Percentiles rank a stretch among this genome's conserved stretches.
phyloP scores from a whole-genome alignment of 2,113 vertebrate species.

The Chiloscyllium plagiosum region DNA sequence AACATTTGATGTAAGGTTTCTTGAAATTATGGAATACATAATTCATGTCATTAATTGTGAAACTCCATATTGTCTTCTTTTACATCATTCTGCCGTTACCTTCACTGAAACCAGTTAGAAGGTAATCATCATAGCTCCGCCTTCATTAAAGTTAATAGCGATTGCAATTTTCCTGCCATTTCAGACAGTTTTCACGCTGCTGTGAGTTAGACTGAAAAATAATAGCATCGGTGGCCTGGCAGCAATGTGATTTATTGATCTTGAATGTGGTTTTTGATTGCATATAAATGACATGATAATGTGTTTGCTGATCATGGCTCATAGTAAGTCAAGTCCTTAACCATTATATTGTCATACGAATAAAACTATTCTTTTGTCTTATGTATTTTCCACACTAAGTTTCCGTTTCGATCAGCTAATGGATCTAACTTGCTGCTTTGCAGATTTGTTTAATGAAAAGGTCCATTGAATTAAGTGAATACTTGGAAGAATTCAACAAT shows the following conservation, averaged over 20 bases:
- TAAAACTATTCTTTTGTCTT: background rate
- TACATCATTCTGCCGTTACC: background rate
- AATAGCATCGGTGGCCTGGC: constrained; percentile 14
- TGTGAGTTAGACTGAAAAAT: constrained; percentile 29
- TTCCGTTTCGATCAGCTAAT: constrained; percentile 2
- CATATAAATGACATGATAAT: constrained; percentile 28
- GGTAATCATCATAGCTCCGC: background rate
- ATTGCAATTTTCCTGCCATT: constrained; percentile 5
- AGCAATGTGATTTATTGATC: constrained; percentile 18
- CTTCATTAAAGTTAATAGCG: background rate
- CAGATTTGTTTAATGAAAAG: constrained; percentile 8
- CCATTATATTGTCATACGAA: background rate
- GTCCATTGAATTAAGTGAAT: background rate
- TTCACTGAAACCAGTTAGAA: background rate
- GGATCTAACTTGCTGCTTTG: background rate
- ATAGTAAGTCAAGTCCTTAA: background rate
- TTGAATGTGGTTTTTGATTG: constrained; percentile 28
- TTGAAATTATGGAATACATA: background rate
- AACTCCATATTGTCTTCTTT: background rate
- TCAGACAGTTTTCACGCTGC: constrained; percentile 6
- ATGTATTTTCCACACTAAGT: background rate
- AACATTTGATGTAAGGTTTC: background rate
- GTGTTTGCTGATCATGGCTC: constrained; percentile 21
- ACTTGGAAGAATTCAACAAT: background rate
- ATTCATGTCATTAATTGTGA: background rate